Evolutionary conservation across 1,140 invertebrate genomes (phyloP).

Genomic region (Meloidogyne floridensis): DNA sequence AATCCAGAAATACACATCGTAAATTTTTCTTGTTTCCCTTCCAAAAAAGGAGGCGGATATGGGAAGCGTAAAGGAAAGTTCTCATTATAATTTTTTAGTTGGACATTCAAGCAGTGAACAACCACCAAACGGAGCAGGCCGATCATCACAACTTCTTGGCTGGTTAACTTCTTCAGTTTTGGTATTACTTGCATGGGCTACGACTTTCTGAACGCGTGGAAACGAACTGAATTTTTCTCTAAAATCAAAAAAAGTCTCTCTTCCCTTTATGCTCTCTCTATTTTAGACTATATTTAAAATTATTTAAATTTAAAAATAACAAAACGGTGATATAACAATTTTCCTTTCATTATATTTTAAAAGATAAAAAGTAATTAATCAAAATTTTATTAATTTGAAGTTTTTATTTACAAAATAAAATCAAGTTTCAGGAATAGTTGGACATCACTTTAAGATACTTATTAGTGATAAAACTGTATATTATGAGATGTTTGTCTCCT

Average conservation of each 20-base stretch:
- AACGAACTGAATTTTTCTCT: background rate
- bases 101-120: constrained; percentile 1
- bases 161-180: constrained; percentile 1
- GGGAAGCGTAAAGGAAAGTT: too few relatives aligned
- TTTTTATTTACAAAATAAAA: background rate
- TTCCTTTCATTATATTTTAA: background rate
- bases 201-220: background rate
- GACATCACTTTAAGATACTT: too few relatives aligned
- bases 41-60: too few relatives aligned
- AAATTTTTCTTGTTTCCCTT: too few relatives aligned
- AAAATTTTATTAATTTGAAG: background rate
- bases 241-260: background rate
- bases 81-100: background rate
- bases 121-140: background rate
- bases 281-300: background rate
- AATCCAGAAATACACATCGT: too few relatives aligned
- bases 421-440: too few relatives aligned
- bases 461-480: too few relatives aligned
- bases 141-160: background rate
- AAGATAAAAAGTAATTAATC: background rate
- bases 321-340: background rate
- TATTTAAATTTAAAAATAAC: background rate
- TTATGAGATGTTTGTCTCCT: too few relatives aligned
- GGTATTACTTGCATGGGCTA: background rate
- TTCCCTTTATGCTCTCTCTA: background rate